These are phyloP conservation scores for Ambastaia sidthimunki DNA, from an alignment of 2,797 vertebrate genomes.

Conservation along the genomic window DNA sequence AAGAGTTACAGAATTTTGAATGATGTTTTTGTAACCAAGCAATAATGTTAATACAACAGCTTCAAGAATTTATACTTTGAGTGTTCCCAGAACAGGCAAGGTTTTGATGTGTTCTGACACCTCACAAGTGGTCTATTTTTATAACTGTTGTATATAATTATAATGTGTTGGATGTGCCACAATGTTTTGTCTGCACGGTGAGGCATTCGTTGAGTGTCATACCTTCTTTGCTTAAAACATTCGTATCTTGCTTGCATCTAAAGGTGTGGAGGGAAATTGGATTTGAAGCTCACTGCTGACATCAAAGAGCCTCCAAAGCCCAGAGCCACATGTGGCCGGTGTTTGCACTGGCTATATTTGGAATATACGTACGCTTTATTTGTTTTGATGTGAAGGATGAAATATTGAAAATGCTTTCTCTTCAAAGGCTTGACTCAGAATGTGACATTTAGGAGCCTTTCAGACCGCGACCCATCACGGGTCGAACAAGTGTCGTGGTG, in stretches of 20 bases:
- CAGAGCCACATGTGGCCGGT: conserved; percentile 45
- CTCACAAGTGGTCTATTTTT: neutral
- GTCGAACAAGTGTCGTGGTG: conserved; percentile 50
- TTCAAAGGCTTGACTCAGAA: conserved; percentile 79
- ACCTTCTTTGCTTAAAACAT: conserved; percentile 41
- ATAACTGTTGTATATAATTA: neutral
- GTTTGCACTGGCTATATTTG: conserved; percentile 70
- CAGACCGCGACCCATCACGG: conserved; percentile 61
- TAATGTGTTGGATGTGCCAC: neutral
- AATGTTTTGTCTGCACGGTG: neutral
- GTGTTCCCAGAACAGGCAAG: neutral
- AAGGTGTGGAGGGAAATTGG: conserved; percentile 54
- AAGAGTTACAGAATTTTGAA: no score
- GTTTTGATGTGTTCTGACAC: neutral
- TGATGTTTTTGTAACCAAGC: no score
- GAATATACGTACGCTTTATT: conserved; percentile 61
- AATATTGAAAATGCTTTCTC: conserved; percentile 74
- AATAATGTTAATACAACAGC: no score
- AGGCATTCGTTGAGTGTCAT: conserved; percentile 9
- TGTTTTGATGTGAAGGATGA: conserved; percentile 75
- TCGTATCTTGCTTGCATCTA: conserved; percentile 50
- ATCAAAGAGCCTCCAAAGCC: conserved; percentile 63
- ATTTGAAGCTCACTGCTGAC: conserved; percentile 63
- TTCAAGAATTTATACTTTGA: no score
- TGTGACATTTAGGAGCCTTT: conserved; percentile 74